Conservation (phyloP, 1,140 invertebrate species). For the Drosophila sechellia region DNA sequence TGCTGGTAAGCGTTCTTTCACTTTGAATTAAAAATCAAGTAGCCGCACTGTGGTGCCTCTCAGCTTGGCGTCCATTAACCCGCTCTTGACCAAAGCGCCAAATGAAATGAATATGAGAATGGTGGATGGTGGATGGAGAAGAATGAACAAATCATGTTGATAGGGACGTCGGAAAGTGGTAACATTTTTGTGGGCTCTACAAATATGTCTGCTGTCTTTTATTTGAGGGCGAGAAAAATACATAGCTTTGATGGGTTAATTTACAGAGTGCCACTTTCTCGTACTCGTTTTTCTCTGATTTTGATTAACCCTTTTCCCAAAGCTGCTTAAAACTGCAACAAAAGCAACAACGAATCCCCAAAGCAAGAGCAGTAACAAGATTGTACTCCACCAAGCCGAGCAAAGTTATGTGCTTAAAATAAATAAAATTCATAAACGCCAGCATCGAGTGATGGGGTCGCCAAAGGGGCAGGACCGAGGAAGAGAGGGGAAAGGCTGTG, state of each 20-base stretch:
- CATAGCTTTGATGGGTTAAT: constrained; percentile 37
- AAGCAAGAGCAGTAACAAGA: constrained; percentile 59
- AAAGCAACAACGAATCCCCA: constrained; percentile 29
- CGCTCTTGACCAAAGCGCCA: constrained; percentile 9
- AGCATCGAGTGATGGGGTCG: constrained; percentile 45
- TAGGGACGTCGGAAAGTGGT: not conserved
- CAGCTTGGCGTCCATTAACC: constrained; percentile 36
- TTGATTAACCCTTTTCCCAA: constrained; percentile 72
- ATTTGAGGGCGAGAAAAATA: constrained; percentile 13
- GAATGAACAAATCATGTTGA: constrained; percentile 1
- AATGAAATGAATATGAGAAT: constrained; percentile 22
- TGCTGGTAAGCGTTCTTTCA: constrained; percentile 32
- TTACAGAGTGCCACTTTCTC: constrained; percentile 33
- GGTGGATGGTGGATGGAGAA: not conserved
- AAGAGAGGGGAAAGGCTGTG: no score
- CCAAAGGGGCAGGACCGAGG: not conserved
- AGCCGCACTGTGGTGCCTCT: constrained; percentile 41
- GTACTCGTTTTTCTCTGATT: constrained; percentile 18
- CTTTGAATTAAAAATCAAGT: constrained; percentile 53
- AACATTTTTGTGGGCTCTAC: constrained; percentile 12
- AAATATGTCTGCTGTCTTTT: constrained; percentile 16
- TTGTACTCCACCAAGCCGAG: constrained; percentile 44
- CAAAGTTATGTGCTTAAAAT: constrained; percentile 72
- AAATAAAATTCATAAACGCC: constrained; percentile 75
- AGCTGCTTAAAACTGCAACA: constrained; percentile 76